phyloP scores from a whole-genome alignment of 2,113 vertebrate species.

The Passer montanus region DNA sequence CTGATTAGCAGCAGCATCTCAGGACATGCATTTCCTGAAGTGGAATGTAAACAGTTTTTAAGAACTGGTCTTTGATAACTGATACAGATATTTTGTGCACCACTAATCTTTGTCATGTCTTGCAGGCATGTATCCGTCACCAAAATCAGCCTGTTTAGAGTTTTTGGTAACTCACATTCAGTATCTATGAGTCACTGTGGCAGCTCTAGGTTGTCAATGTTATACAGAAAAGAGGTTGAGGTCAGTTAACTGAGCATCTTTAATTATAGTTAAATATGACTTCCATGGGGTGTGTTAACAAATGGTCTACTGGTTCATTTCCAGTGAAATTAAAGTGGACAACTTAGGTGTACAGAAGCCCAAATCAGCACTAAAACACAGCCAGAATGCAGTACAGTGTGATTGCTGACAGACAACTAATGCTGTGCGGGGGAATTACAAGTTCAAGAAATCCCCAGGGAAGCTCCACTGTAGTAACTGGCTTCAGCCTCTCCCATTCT shows the following conservation, averaged over 20 bases:
- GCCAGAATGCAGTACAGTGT: background rate
- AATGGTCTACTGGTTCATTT: background rate
- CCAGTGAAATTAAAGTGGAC: background rate
- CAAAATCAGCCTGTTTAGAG: background rate
- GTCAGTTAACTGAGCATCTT: background rate
- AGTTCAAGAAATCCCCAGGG: background rate
- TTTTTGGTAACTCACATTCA: background rate
- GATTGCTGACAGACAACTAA: background rate
- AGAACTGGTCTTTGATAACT: background rate
- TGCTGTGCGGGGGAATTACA: accelerated
- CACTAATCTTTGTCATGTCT: background rate
- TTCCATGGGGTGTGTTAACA: background rate
- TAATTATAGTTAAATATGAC: background rate
- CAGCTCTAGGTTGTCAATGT: background rate
- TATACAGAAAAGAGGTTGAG: background rate
- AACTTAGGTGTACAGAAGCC: background rate
- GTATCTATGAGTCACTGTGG: background rate
- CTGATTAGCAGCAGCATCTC: background rate
- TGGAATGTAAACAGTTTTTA: background rate
- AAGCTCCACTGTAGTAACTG: accelerated
- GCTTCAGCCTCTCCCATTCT: background rate
- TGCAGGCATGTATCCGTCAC: background rate
- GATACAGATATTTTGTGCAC: background rate
- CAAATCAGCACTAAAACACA: background rate
- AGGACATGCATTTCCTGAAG: background rate